Evolutionary conservation across 2,113 vertebrate species (phyloP).

Genomic region (Diadophis punctatus): DNA sequence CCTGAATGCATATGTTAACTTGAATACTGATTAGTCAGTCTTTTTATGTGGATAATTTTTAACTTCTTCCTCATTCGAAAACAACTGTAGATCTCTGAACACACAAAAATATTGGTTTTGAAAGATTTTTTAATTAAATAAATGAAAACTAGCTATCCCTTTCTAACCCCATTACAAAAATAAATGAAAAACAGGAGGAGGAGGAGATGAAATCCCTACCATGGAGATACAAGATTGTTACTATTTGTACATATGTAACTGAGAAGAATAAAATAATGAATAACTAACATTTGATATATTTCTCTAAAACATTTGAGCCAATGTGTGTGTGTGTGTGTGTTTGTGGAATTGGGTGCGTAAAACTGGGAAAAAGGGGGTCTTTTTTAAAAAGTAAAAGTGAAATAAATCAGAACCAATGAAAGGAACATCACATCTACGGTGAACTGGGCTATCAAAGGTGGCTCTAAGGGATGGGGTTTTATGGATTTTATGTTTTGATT

Average conservation of each 20-base stretch:
- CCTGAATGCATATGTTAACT: background rate
- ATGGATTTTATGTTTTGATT: background rate
- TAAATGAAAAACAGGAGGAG: background rate
- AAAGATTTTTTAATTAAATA: background rate
- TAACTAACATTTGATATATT: background rate
- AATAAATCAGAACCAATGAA: background rate
- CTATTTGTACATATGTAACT: background rate
- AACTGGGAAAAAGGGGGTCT: background rate
- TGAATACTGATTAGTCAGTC: background rate
- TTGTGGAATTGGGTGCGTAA: background rate
- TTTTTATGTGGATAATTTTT: background rate
- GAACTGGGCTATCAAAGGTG: background rate
- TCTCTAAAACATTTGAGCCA: background rate
- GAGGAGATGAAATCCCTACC: background rate
- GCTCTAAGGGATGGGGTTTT: background rate
- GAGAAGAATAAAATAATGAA: background rate
- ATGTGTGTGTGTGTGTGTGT: background rate
- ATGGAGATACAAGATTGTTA: background rate
- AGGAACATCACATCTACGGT: background rate
- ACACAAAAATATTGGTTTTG: background rate
- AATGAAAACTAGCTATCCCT: background rate
- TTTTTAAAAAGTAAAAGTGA: background rate
- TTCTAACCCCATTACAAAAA: background rate
- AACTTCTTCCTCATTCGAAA: background rate
- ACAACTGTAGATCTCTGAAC: background rate